Evolutionary conservation across 2,113 vertebrate genomes (phyloP).

Genomic region (Callocephalon fimbriatum): DNA sequence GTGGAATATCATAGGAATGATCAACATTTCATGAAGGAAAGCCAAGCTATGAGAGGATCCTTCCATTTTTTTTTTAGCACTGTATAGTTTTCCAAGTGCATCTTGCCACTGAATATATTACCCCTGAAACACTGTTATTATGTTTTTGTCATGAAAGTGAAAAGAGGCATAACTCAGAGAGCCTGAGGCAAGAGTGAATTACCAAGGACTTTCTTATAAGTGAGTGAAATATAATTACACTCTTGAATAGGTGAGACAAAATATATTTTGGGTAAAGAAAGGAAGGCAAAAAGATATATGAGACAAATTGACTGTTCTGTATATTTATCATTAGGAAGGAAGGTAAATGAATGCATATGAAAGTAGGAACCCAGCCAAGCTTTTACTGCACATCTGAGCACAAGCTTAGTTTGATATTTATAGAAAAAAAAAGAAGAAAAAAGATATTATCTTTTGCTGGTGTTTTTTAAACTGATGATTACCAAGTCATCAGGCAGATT

Average conservation of each 20-base stretch:
- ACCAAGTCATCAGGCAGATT: not conserved
- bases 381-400: not conserved
- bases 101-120: not conserved
- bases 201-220: conserved; percentile 55
- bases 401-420: not conserved
- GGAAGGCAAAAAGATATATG: not conserved
- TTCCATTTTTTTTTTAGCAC: not conserved
- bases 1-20: not conserved
- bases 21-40: not conserved
- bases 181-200: conserved; percentile 58
- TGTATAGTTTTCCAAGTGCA: not conserved
- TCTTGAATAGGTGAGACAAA: conserved; percentile 44
- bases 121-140: conserved; percentile 46
- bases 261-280: conserved; percentile 51
- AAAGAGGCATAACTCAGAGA: conserved; percentile 58
- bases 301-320: conserved; percentile 26
- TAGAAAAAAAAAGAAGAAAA: not conserved
- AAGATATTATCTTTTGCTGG: not conserved
- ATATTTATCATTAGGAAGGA: not conserved
- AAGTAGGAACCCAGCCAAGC: not conserved
- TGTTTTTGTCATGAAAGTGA: conserved; percentile 64
- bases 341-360: not conserved
- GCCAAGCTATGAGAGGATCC: not conserved
- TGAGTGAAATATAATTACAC: conserved; percentile 68
- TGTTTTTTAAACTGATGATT: not conserved